phyloP scores from a whole-genome alignment of 2,797 vertebrate genomes.

The Spinus pinus region DNA sequence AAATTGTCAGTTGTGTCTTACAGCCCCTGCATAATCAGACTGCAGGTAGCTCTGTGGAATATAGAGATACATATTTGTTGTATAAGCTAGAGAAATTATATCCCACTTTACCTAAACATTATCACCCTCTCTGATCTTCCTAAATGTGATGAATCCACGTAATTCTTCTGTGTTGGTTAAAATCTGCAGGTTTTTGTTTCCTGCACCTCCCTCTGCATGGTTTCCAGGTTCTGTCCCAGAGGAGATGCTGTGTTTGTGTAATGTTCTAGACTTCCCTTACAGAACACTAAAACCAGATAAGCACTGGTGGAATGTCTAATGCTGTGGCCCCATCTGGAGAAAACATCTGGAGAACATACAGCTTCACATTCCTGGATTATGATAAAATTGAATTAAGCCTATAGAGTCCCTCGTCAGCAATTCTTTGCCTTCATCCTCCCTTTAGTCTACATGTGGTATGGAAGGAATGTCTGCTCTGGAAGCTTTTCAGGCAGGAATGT shows the following conservation, averaged over 20 bases:
- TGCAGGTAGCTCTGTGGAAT: background rate
- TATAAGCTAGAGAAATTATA: background rate
- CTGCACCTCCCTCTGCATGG: background rate
- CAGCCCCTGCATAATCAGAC: background rate
- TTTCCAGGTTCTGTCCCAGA: background rate
- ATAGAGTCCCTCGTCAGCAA: background rate
- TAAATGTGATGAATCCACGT: background rate
- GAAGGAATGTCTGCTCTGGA: slow-evolving; percentile 32
- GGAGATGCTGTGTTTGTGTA: background rate
- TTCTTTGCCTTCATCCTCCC: background rate
- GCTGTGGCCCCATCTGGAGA: background rate
- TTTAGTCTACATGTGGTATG: background rate
- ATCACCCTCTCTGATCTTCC: background rate
- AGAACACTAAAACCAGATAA: background rate
- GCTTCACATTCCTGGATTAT: background rate
- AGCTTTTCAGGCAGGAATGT: slow-evolving; percentile 22
- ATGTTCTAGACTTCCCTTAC: background rate
- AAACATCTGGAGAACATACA: slow-evolving; percentile 23
- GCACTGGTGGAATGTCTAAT: background rate
- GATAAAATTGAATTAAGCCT: background rate
- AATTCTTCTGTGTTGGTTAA: background rate
- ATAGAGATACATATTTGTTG: background rate
- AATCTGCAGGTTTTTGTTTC: background rate
- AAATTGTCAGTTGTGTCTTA: background rate
- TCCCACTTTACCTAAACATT: background rate